Conservation (phyloP, 2,888 invertebrate species). For the Drosophila atripex region DNA sequence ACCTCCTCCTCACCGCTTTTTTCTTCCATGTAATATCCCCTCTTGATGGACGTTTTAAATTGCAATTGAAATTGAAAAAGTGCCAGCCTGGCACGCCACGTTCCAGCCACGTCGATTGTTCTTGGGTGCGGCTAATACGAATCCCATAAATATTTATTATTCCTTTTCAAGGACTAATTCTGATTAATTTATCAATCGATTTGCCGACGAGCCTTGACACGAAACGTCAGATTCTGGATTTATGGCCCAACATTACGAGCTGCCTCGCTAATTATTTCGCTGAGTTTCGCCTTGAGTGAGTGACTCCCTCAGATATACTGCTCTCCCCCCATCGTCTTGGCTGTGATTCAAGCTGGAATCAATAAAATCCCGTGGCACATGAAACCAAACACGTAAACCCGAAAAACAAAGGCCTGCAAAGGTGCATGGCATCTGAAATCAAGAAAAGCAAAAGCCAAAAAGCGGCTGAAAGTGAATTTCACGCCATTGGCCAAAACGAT, state of each 20-base stretch:
- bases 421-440: slow-evolving; percentile 39
- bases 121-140: slow-evolving; percentile 21
- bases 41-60: slow-evolving; percentile 76
- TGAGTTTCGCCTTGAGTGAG: slow-evolving; percentile 29
- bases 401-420: slow-evolving; percentile 32
- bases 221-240: slow-evolving; percentile 70
- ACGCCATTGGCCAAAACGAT: slow-evolving; percentile 71
- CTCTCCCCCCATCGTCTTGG: slow-evolving; percentile 34
- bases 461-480: slow-evolving; percentile 65
- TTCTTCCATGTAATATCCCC: slow-evolving; percentile 1
- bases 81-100: slow-evolving; percentile 31
- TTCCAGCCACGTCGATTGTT: slow-evolving; percentile 9
- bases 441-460: slow-evolving; percentile 19
- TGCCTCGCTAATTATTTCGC: slow-evolving; percentile 67
- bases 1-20: background rate
- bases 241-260: slow-evolving; percentile 64
- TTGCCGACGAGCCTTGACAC: slow-evolving; percentile 65
- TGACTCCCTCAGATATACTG: slow-evolving; percentile 12
- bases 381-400: slow-evolving; percentile 59
- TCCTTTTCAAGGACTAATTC: slow-evolving; percentile 71
- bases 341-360: slow-evolving; percentile 45
- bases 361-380: slow-evolving; percentile 62
- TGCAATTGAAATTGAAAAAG: slow-evolving; percentile 75
- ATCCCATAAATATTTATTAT: slow-evolving; percentile 71
- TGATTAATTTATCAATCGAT: slow-evolving; percentile 78